Evolutionary conservation across 2,113 vertebrate species (phyloP).

Genomic region (Puffinus mauretanicus): DNA sequence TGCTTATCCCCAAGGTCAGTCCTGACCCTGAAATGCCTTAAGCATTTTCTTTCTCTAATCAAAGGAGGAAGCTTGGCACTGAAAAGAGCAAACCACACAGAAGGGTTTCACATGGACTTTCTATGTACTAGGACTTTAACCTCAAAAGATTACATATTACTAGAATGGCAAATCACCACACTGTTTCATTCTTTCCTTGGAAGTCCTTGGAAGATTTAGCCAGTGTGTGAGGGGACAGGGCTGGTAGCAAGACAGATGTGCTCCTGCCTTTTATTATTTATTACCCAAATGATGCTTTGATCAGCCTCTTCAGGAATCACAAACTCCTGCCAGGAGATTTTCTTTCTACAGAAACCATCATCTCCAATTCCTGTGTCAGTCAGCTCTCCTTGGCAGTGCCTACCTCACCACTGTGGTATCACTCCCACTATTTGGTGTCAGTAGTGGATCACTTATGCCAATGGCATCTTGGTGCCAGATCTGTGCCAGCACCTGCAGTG

Average conservation of each 20-base stretch:
- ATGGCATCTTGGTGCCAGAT: not conserved
- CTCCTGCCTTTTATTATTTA: not conserved
- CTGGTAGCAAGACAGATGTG: not conserved
- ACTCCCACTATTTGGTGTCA: not conserved
- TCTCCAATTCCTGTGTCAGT: accelerated
- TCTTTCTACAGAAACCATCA: not conserved
- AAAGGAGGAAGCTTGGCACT: not conserved
- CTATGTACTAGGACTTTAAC: not conserved
- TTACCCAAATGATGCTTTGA: not conserved
- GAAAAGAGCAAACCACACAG: not conserved
- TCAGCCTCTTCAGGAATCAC: not conserved
- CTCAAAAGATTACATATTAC: not conserved
- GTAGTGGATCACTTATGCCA: not conserved
- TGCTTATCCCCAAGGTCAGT: not conserved
- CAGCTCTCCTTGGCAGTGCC: not conserved
- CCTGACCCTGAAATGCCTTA: not conserved
- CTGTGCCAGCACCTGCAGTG: not conserved
- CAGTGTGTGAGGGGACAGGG: not conserved
- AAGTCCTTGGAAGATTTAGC: not conserved
- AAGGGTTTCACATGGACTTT: not conserved
- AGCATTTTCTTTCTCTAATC: not conserved
- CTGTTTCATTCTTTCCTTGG: not conserved
- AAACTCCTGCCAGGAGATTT: not conserved
- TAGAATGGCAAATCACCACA: not conserved
- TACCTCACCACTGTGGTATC: not conserved